Percentiles rank a stretch among this genome's conserved stretches.
Evolutionary conservation across 2,797 vertebrate species (phyloP).

Genomic region (Aotus griseimembra): DNA sequence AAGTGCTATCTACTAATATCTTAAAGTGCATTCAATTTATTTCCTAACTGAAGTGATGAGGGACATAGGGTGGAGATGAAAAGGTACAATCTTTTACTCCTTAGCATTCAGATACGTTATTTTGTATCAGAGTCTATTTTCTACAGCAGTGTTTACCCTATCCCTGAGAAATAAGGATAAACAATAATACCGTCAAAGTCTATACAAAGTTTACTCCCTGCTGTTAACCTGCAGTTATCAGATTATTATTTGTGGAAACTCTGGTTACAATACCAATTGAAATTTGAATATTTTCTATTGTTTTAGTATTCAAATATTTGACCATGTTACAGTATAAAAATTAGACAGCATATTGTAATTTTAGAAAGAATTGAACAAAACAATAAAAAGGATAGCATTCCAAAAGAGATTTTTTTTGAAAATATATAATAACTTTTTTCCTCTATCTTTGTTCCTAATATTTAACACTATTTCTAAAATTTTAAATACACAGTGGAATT

Average conservation of each 20-base stretch:
- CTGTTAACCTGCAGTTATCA: not conserved
- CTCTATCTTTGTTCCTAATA: too few relatives aligned
- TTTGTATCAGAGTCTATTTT: not conserved
- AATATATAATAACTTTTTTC: too few relatives aligned
- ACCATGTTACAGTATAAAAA: too few relatives aligned
- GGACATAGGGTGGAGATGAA: not conserved
- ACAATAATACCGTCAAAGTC: not conserved
- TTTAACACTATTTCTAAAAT: too few relatives aligned
- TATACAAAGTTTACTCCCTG: not conserved
- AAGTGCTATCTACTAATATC: not conserved
- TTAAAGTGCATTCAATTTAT: not conserved
- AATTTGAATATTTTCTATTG: too few relatives aligned
- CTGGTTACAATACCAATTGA: too few relatives aligned
- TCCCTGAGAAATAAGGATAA: not conserved
- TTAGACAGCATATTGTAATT: too few relatives aligned
- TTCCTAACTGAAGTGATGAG: not conserved
- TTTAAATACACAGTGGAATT: too few relatives aligned
- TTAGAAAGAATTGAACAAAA: too few relatives aligned
- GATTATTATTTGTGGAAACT: not conserved
- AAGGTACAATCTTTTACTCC: not conserved
- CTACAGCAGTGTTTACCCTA: not conserved
- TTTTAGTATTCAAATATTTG: too few relatives aligned
- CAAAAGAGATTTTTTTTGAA: too few relatives aligned
- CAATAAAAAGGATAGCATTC: too few relatives aligned
- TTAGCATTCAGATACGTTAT: not conserved